Evolutionary conservation across 2,797 vertebrate genomes (phyloP), one percentile per base, ranked within the genome.

Genomic region (Erpetoichthys calabaricus): DNA sequence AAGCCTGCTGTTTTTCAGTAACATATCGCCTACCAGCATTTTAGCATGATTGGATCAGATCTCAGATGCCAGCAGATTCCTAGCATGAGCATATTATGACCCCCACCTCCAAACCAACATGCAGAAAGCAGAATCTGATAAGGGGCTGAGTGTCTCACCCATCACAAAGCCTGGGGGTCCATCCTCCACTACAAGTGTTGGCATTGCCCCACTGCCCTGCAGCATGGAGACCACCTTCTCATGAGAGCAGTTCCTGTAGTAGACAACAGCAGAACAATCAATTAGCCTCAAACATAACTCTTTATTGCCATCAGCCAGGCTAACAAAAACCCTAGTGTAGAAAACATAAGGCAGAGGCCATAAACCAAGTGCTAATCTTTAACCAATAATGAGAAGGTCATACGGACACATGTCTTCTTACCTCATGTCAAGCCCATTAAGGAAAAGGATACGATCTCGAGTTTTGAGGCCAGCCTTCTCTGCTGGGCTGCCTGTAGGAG

Each of bases 151-250:
- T 54, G 41, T 57, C 82, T 85, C 67, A 85, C 81, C 91, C 2
- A 75, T 76, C 45, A 88, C 80, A 59, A 86, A 86, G 4, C 80
- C 89, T 42, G 88, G 75, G 0, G 87, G 89, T 2, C 92, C 94
- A 25, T 94, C 92, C 70, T 97, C 94, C 57, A 99, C 91, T 66
- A 99, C 88, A 54, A 99, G 78, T 4, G 93, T 93, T 68, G 96
- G 94, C 86, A 93, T 92, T 0, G 91, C 94, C 0, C 96, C 96
- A 0, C 96, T 98, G 71, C 96, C 96, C 78, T 99, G 96, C 65
- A 99, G 85, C 96, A 99, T 98, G 60, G 92, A 94, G 67, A 99
- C 94, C 79, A 99, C 94, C 83, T 99, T 99, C 80, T 97, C 94
- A 0, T 99, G 96, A 74, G 94, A 94, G 65, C 96, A 99, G 83